Evolutionary conservation across 2,113 vertebrate species (phyloP).

Genomic region (Columba janthina): DNA sequence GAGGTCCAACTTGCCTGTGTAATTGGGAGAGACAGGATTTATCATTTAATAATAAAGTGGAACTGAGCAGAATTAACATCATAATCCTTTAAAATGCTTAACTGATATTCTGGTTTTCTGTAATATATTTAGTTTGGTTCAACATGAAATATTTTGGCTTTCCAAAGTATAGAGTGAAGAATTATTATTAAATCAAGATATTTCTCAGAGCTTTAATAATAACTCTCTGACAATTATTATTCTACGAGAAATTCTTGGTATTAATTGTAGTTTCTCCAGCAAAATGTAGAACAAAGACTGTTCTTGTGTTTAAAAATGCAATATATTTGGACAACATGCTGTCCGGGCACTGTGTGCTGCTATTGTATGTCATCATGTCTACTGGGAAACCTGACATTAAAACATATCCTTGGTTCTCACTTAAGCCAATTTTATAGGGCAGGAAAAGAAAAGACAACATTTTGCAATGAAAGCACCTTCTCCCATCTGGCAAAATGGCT

Average conservation of each 20-base stretch:
- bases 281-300: slow-evolving; percentile 58
- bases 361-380: slow-evolving; percentile 75
- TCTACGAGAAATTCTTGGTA: slow-evolving; percentile 12
- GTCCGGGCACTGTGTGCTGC: slow-evolving; percentile 21
- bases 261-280: slow-evolving; percentile 10
- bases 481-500: slow-evolving; percentile 98
- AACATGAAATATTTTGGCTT: slow-evolving; percentile 59
- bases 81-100: slow-evolving; percentile 67
- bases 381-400: slow-evolving; percentile 81
- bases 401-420: slow-evolving; percentile 85
- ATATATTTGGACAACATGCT: slow-evolving; percentile 56
- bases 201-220: not conserved
- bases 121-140: slow-evolving; percentile 65
- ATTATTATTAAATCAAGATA: not conserved
- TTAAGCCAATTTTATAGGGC: slow-evolving; percentile 85
- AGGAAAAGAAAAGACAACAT: slow-evolving; percentile 84
- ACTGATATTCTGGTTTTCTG: slow-evolving; percentile 60
- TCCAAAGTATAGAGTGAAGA: not conserved
- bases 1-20: not conserved
- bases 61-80: slow-evolving; percentile 34
- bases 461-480: slow-evolving; percentile 89
- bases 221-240: not conserved
- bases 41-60: slow-evolving; percentile 33
- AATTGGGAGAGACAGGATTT: not conserved
- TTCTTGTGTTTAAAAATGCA: slow-evolving; percentile 50